Evolutionary conservation across 2,797 vertebrate genomes (phyloP).

Genomic region (Bovichtus variegatus): DNA sequence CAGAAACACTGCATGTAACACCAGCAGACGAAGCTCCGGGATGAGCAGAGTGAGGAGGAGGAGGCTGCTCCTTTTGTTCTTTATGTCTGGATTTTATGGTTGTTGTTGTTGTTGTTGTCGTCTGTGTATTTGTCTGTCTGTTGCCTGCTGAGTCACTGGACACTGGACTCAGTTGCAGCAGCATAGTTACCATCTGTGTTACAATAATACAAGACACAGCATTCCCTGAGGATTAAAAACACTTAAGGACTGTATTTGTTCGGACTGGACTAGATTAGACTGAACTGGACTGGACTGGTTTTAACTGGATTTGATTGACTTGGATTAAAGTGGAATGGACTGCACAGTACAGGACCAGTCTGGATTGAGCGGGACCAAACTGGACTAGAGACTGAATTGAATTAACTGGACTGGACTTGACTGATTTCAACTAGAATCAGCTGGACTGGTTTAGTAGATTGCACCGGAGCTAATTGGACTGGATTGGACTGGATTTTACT

Average conservation of each 20-base stretch:
- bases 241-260: background rate
- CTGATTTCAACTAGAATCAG: background rate
- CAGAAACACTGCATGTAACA: background rate
- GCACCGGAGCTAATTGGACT: background rate
- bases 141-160: constrained; percentile 17
- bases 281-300: background rate
- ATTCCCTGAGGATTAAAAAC: background rate
- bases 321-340: background rate
- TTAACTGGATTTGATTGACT: background rate
- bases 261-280: background rate
- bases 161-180: background rate
- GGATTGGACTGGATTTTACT: background rate
- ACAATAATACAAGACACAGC: background rate
- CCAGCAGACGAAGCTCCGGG: background rate
- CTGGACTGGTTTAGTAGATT: background rate
- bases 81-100: constrained; percentile 12
- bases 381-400: background rate
- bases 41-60: background rate
- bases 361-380: background rate
- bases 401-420: background rate
- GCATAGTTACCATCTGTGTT: constrained; percentile 1
- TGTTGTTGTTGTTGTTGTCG: constrained; percentile 6
- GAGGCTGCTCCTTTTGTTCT: constrained; percentile 2
- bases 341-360: too few species aligned
- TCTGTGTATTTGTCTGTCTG: background rate